These are phyloP conservation scores for Agraylea sexmaculata DNA, from an alignment of 1,140 invertebrate species.

Conservation along the genomic window DNA sequence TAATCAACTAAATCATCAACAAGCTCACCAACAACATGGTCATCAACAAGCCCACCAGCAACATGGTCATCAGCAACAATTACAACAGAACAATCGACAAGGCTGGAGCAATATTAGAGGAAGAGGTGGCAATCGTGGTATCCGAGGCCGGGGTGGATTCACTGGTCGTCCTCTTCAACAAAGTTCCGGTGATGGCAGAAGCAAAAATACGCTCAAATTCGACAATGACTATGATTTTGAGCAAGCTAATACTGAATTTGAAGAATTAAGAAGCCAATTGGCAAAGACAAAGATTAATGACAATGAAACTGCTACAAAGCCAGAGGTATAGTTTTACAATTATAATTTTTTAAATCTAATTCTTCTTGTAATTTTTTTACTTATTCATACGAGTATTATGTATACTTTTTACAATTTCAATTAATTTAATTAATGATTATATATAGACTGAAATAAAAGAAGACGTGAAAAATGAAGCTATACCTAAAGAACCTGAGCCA, in stretches of 20 bases:
- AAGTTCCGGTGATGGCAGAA: slow-evolving; percentile 29
- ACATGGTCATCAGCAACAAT: slow-evolving; percentile 30
- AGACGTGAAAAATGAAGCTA: slow-evolving; percentile 75
- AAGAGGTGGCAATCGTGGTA: slow-evolving; percentile 35
- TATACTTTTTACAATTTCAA: slow-evolving; percentile 18
- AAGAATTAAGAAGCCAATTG: slow-evolving; percentile 78
- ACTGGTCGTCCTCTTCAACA: slow-evolving; percentile 29
- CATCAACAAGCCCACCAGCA: slow-evolving; percentile 26
- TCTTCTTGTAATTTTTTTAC: slow-evolving; percentile 6
- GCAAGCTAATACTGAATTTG: slow-evolving; percentile 91
- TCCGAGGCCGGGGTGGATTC: slow-evolving; percentile 40
- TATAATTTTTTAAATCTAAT: slow-evolving; percentile 5
- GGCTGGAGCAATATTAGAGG: slow-evolving; percentile 29
- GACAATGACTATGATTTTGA: slow-evolving; percentile 97
- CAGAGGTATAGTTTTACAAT: slow-evolving; percentile 29
- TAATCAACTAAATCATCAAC: slow-evolving; percentile 30
- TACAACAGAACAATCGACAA: slow-evolving; percentile 10
- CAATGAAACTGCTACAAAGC: slow-evolving; percentile 40
- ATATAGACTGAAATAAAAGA: slow-evolving; percentile 69
- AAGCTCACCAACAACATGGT: slow-evolving; percentile 23
- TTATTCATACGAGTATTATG: neutral
- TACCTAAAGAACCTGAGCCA: slow-evolving; percentile 61
- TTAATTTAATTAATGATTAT: slow-evolving; percentile 29
- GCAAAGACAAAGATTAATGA: slow-evolving; percentile 70
- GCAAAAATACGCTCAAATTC: slow-evolving; percentile 76